These are phyloP conservation scores for Tupaia chinensis DNA, from an alignment of 2,113 vertebrate genomes.

Conservation along the genomic window DNA sequence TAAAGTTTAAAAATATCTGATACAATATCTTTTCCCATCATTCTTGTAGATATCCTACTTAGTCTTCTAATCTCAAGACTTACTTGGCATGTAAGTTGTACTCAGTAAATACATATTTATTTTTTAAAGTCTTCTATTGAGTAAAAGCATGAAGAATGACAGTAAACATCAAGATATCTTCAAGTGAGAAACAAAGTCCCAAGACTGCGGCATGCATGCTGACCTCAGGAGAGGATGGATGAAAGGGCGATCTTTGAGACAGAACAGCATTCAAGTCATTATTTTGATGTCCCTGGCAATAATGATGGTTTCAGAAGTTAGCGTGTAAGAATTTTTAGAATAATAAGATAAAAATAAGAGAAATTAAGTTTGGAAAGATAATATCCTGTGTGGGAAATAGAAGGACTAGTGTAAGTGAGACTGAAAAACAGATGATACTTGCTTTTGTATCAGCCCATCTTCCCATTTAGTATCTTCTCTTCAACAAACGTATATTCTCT, in stretches of 20 bases:
- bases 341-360: background rate
- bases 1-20: constrained; percentile 12
- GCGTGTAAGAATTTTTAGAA: background rate
- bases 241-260: background rate
- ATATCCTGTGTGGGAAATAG: background rate
- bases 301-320: background rate
- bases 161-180: background rate
- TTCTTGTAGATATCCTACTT: constrained; percentile 41
- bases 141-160: background rate
- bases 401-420: background rate
- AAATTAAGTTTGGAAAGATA: background rate
- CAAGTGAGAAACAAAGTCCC: background rate
- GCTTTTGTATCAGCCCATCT: background rate
- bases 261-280: background rate
- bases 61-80: background rate
- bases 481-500: background rate
- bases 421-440: background rate
- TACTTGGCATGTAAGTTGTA: background rate
- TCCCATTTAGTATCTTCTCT: background rate
- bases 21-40: background rate
- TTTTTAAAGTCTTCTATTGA: background rate
- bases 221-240: background rate
- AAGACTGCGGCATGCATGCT: background rate
- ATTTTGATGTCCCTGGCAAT: background rate
- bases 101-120: background rate